These are phyloP conservation scores for Leptosomus discolor DNA, from an alignment of 2,113 vertebrate species.

Conservation along the genomic window DNA sequence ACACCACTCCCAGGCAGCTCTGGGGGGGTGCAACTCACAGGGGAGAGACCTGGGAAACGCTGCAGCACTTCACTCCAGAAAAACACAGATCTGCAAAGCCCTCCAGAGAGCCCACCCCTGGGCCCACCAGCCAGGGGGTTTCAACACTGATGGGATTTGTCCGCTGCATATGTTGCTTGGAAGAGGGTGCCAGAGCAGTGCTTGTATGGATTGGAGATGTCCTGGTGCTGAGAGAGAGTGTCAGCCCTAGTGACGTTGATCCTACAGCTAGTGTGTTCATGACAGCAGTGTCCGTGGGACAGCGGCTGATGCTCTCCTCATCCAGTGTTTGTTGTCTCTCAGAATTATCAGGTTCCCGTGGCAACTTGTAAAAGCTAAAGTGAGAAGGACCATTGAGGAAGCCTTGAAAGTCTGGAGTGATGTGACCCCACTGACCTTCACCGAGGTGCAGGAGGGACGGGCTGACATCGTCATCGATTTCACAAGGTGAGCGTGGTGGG, in stretches of 20 bases:
- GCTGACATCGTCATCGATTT: slow-evolving; percentile 90
- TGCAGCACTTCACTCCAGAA: not conserved
- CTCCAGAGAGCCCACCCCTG: not conserved
- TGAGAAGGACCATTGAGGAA: slow-evolving; percentile 81
- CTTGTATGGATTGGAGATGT: not conserved
- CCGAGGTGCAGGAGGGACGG: slow-evolving; percentile 80
- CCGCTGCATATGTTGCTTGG: not conserved
- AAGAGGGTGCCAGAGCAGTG: not conserved
- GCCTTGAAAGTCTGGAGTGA: slow-evolving; percentile 90
- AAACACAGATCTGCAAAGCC: not conserved
- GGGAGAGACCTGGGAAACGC: not conserved
- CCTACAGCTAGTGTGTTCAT: not conserved
- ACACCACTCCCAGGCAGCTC: not conserved
- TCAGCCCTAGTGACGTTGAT: not conserved
- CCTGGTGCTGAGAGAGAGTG: not conserved
- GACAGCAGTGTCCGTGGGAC: not conserved
- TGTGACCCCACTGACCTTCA: slow-evolving; percentile 89
- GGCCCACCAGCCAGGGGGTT: not conserved
- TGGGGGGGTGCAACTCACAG: not conserved
- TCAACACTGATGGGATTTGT: not conserved
- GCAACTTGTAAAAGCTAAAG: slow-evolving; percentile 84
- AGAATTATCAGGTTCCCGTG: slow-evolving; percentile 86
- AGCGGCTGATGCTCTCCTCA: not conserved
- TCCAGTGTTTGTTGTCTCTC: not conserved
- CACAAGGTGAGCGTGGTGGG: slow-evolving; percentile 53